These are phyloP conservation scores for Blastobasis lacticolella DNA, from an alignment of 2,888 invertebrate genomes.

Conservation along the genomic window DNA sequence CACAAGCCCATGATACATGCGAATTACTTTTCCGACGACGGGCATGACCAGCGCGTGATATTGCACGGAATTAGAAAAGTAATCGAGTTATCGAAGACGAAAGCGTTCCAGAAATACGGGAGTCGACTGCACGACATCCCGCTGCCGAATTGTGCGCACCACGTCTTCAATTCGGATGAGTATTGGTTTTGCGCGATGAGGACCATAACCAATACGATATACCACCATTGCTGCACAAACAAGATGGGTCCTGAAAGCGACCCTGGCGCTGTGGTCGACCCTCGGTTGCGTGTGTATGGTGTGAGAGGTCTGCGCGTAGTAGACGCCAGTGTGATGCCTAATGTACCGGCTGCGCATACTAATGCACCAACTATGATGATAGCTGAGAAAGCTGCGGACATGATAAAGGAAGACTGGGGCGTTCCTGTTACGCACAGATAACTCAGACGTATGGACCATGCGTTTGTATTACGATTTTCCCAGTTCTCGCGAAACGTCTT, in stretches of 20 bases:
- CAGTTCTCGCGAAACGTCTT: neutral
- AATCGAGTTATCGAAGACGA: slow-evolving; percentile 58
- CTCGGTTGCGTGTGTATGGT: slow-evolving; percentile 64
- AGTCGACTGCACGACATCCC: slow-evolving; percentile 66
- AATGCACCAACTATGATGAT: slow-evolving; percentile 75
- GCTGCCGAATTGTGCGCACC: slow-evolving; percentile 71
- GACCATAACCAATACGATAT: slow-evolving; percentile 67
- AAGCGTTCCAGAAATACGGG: slow-evolving; percentile 66
- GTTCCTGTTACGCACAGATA: slow-evolving; percentile 1
- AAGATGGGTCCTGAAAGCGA: slow-evolving; percentile 69
- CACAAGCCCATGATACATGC: slow-evolving; percentile 77
- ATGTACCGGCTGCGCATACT: slow-evolving; percentile 71
- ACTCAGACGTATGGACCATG: too few relatives aligned
- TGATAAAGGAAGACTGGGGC: slow-evolving; percentile 65
- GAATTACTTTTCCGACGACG: slow-evolving; percentile 76
- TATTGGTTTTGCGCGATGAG: slow-evolving; percentile 81
- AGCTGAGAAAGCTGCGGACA: slow-evolving; percentile 73
- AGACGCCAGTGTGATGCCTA: slow-evolving; percentile 75
- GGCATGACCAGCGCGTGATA: slow-evolving; percentile 70
- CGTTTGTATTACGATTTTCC: neutral
- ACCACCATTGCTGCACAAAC: slow-evolving; percentile 71
- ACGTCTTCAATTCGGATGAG: slow-evolving; percentile 71
- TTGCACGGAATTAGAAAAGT: slow-evolving; percentile 58
- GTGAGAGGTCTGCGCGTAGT: slow-evolving; percentile 67
- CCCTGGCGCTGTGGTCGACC: slow-evolving; percentile 66